These are phyloP conservation scores for Palythoa heliodiscus DNA, from an alignment of 92 coral and sea anemone genomes.

Conservation along the genomic window DNA sequence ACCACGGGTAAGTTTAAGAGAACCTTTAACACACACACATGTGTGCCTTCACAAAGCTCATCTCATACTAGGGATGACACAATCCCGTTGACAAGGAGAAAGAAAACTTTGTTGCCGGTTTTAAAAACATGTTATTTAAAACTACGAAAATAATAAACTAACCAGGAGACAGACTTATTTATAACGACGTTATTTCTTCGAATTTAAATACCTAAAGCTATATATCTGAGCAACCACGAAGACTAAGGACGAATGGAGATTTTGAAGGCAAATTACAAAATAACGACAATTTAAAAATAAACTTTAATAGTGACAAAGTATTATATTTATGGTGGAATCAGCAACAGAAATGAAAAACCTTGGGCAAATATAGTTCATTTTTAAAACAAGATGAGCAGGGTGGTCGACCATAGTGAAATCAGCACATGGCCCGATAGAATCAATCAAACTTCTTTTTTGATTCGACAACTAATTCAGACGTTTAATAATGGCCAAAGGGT, in stretches of 20 bases:
- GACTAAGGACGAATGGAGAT: background rate
- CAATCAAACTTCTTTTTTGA: background rate
- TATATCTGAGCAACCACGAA: background rate
- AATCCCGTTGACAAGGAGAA: background rate
- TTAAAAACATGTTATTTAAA: background rate
- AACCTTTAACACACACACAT: slow-evolving; percentile 1
- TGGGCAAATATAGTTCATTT: background rate
- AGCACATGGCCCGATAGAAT: background rate
- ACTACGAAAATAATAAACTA: background rate
- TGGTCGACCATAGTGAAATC: background rate
- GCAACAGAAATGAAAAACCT: background rate
- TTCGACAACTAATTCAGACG: background rate
- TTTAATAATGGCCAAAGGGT: background rate
- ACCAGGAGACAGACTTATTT: background rate
- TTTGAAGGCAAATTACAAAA: background rate
- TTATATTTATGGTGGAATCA: background rate
- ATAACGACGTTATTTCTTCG: background rate
- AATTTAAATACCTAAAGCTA: background rate
- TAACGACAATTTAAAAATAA: background rate
- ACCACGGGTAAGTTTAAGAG: background rate
- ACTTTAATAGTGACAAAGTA: background rate
- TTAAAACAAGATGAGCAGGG: background rate
- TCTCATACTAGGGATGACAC: background rate
- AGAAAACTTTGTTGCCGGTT: background rate
- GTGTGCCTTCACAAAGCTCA: slow-evolving; percentile 5